Conservation (phyloP, 2,113 vertebrate species). For the Emydocephalus ijimae region DNA sequence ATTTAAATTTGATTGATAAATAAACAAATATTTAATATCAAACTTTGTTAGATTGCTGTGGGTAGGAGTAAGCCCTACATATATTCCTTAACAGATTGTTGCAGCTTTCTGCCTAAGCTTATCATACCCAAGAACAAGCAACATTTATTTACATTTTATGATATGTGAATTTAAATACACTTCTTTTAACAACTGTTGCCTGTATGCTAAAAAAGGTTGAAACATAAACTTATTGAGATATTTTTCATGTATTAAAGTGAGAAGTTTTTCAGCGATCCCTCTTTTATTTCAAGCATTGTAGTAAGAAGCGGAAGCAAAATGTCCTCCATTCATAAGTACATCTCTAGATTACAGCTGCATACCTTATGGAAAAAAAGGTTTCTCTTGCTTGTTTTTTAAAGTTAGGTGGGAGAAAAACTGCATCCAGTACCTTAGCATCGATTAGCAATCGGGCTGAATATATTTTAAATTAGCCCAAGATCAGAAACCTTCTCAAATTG, state of each 20-base stretch:
- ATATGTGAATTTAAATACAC: neutral
- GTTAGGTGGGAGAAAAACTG: neutral
- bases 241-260: neutral
- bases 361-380: neutral
- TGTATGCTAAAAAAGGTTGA: neutral
- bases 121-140: neutral
- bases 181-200: neutral
- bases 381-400: neutral
- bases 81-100: neutral
- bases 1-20: neutral
- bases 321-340: neutral
- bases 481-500: neutral
- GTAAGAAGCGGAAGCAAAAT: neutral
- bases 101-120: neutral
- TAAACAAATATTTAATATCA: neutral
- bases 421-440: neutral
- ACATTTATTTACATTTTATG: neutral
- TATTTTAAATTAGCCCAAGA: neutral
- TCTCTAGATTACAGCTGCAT: neutral
- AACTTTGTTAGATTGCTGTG: neutral
- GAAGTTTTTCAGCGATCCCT: neutral
- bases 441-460: neutral
- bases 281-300: neutral
- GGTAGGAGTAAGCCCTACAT: neutral
- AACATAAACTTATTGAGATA: neutral